Percentiles rank a stretch among this genome's conserved stretches.
Evolutionary conservation across 2,797 vertebrate genomes (phyloP).

Genomic region (Pseudochirops cupreus): DNA sequence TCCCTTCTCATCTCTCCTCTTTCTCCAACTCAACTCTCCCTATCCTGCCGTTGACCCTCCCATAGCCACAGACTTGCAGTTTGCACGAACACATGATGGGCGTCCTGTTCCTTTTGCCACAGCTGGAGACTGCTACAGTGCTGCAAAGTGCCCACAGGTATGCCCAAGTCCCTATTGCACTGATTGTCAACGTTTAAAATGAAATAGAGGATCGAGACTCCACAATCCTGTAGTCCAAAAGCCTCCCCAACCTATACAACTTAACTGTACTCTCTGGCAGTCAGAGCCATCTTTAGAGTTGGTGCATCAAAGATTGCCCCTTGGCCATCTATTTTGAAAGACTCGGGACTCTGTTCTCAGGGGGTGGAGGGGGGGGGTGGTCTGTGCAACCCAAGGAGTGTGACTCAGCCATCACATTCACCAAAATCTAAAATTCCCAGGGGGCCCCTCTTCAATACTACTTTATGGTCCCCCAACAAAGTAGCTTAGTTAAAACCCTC

Average conservation of each 20-base stretch:
- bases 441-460: neutral
- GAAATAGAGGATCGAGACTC: neutral
- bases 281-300: neutral
- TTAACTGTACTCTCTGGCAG: neutral
- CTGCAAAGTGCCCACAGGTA: constrained; percentile 96
- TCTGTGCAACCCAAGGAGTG: neutral
- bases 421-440: neutral
- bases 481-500: neutral
- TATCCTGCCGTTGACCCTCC: constrained; percentile 24
- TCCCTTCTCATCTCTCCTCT: constrained; percentile 37
- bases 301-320: neutral
- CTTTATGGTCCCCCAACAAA: neutral
- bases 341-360: too few relatives aligned
- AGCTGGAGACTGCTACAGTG: constrained; percentile 97
- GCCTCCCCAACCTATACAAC: neutral
- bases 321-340: neutral
- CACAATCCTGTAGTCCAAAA: neutral
- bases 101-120: constrained; percentile 95
- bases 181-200: neutral
- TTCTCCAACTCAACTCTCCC: neutral
- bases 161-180: constrained; percentile 30
- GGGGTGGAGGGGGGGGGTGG: too few relatives aligned
- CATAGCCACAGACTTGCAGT: constrained; percentile 95
- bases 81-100: constrained; percentile 92
- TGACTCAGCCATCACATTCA: neutral